Evolutionary conservation across 2,888 invertebrate genomes (phyloP).

Genomic region (Lasioglossum morio): DNA sequence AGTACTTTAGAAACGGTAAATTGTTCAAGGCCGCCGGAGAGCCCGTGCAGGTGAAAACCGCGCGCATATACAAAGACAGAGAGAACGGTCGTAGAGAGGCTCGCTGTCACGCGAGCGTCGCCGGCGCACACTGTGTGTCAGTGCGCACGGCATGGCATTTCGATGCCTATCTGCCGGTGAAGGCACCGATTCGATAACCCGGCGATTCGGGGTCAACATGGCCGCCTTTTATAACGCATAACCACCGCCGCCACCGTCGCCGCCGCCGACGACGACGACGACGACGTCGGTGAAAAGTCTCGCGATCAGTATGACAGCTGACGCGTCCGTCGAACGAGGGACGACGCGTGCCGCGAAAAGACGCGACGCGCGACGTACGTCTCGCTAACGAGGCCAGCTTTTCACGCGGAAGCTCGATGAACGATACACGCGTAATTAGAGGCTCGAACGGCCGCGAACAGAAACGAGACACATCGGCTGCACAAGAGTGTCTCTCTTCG

Average conservation of each 20-base stretch:
- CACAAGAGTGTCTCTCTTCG: constrained; percentile 4
- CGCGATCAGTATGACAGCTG: constrained; percentile 53
- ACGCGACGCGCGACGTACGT: background rate
- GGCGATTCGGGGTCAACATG: constrained; percentile 75
- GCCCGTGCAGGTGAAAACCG: constrained; percentile 42
- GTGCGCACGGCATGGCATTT: constrained; percentile 52
- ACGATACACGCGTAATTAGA: constrained; percentile 51
- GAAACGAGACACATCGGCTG: constrained; percentile 17
- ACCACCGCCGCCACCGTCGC: background rate
- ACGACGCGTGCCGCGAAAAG: constrained; percentile 17
- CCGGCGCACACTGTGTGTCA: constrained; percentile 60
- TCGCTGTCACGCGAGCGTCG: constrained; percentile 59
- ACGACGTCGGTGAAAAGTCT: constrained; percentile 50
- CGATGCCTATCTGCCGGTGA: constrained; percentile 68
- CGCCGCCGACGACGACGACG: no score
- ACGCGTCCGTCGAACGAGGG: constrained; percentile 40
- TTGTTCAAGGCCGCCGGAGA: constrained; percentile 68
- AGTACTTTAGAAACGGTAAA: constrained; percentile 42
- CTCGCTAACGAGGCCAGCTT: constrained; percentile 51
- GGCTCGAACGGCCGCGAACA: constrained; percentile 37
- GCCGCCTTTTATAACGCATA: constrained; percentile 60
- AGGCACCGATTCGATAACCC: constrained; percentile 75
- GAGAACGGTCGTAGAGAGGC: background rate
- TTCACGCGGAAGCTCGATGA: constrained; percentile 48
- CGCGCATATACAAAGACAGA: constrained; percentile 17